Base-by-base conservation (phyloP, 2,797 vertebrate genomes). In the Cynopterus sphinx region DNA sequence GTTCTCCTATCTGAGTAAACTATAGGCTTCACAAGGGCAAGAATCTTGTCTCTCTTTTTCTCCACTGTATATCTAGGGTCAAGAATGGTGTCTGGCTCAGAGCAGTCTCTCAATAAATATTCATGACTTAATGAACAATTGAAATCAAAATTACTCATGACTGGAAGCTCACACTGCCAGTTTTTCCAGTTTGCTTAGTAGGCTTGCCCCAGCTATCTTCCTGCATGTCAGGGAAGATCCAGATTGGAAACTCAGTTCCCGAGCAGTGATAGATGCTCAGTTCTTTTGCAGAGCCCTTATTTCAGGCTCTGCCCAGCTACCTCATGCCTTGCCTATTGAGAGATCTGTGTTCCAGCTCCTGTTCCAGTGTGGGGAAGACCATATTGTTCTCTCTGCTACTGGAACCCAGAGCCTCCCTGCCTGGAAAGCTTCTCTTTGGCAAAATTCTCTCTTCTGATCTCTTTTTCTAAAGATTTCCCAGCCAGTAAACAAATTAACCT, bases 121-220 rank as follows among this genome's bases (percentile, higher is more conserved):
- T 71, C 21, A 57, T 3, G 13, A 68, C 83, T 90, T 53, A 84
- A 71, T 88, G 67, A 92, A 71, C 65, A n/a, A 87, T 12, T 82
- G 11, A 21, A 95, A 93, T 74, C 71, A 75, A 93, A 81, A 90
- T 83, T 67, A 89, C 2, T 82, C 33, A 31, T 73, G 89, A 73
- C 28, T 28, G 6, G 61, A 90, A 16, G 15, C 15, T 31, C 57
- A 86, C 26, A 46, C 5, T 78, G 28, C 28, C 65, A 39, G 9
- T 55, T 59, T 89, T 95, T 73, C 74, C 51, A 33, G 53, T 43
- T 55, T 71, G 24, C 13, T 74, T 78, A 67, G 26, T 11, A 57
- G 11, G 9, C 16, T 87, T 15, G n/a, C 59, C n/a, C 28, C n/a
- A 10, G 11, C 21, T 57, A 9, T 26, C 33, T 68, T 59, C 31